Evolutionary conservation across 92 coral and sea anemone genomes (phyloP), one percentile per base, ranked within the genome.

Genomic region (Epizoanthus ramosus): DNA sequence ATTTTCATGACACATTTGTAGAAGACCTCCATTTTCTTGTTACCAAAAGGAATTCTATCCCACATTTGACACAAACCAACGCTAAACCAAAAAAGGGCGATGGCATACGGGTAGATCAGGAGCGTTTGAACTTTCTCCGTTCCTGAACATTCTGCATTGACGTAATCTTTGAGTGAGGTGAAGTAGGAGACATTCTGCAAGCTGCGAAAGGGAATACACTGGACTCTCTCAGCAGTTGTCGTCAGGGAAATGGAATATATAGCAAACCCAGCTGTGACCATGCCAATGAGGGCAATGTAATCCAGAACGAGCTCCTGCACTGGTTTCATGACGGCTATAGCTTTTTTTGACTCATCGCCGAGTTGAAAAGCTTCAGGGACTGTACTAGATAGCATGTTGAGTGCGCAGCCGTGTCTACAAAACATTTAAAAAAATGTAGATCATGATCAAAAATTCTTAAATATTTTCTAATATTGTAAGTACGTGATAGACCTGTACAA

Each of bases 331-430:
- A 71, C 17, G 17, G 72, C 72, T 67, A 25, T 12, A 3, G 72
- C 72, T 28, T 67, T 14, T 52, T 10, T 67, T 10, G 41, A 10
- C 72, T 13, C 43, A 15, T 16, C 47, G 6, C 18, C 21, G 8
- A 67, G 45, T 28, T 67, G 72, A 67, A 67, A 24, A 5, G 72
- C 72, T 67, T 33, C 72, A 35, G 72, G 72, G 3, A 67, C 72
- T 14, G 41, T n/a, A 7, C 47, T 67, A 52, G 72, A 28, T 35
- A 67, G 1, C 72, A 67, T 67, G 33, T 67, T 67, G 47, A 47
- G 13, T 47, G 1, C 13, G 8, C 53, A 47, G 53, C 14, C 53
- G 53, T 47, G 53, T 47, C 53, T 47, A 14, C 53, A 47, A 47
- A 9, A 47, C 53, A 47, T 47, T 47, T 47, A 0, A 1, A 47